A percentile compares a stretch with the other conserved stretches of the same genome.
phyloP scores from a whole-genome alignment of 1,140 invertebrate species.

The Pachypeltis micranthus region DNA sequence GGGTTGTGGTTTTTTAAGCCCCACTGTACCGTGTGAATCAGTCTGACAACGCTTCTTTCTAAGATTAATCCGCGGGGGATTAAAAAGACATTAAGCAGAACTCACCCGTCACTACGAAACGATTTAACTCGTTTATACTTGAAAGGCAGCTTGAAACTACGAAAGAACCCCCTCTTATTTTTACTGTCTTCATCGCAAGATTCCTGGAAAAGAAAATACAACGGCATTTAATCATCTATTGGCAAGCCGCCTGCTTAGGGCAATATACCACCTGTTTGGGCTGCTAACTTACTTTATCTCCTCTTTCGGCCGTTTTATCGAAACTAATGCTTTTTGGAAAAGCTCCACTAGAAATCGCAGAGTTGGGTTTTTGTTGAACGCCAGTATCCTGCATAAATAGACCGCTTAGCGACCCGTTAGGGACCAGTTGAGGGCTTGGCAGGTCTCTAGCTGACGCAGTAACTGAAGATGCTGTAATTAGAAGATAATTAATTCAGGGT shows the following conservation, averaged over 20 bases:
- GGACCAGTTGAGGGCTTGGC: conserved; percentile 20
- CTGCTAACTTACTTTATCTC: conserved; percentile 44
- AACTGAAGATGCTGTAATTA: too few relatives aligned
- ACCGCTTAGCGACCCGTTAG: conserved; percentile 30
- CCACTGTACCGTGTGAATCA: too few relatives aligned
- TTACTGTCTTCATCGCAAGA: conserved; percentile 45
- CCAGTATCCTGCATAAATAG: conserved; percentile 20
- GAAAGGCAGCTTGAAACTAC: conserved; percentile 54
- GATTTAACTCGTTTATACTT: conserved; percentile 48
- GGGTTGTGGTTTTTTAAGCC: too few relatives aligned
- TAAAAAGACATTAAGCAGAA: too few relatives aligned
- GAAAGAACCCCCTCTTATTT: conserved; percentile 51
- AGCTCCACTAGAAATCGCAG: conserved; percentile 46
- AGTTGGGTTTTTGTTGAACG: conserved; percentile 8
- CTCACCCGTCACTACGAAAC: conserved; percentile 38
- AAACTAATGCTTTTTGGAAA: conserved; percentile 88
- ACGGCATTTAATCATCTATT: too few relatives aligned
- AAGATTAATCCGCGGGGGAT: too few relatives aligned
- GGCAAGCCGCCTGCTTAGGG: neutral
- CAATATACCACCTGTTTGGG: too few relatives aligned
- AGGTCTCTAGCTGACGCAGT: conserved; percentile 9
- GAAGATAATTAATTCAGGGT: too few relatives aligned
- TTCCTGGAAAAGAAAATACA: conserved; percentile 18
- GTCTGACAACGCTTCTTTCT: too few relatives aligned
- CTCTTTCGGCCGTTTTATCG: conserved; percentile 76